Percentiles rank a stretch among this genome's conserved stretches.
Evolutionary conservation across 2,888 invertebrate species (phyloP).

Genomic region (Ametastegia equiseti): DNA sequence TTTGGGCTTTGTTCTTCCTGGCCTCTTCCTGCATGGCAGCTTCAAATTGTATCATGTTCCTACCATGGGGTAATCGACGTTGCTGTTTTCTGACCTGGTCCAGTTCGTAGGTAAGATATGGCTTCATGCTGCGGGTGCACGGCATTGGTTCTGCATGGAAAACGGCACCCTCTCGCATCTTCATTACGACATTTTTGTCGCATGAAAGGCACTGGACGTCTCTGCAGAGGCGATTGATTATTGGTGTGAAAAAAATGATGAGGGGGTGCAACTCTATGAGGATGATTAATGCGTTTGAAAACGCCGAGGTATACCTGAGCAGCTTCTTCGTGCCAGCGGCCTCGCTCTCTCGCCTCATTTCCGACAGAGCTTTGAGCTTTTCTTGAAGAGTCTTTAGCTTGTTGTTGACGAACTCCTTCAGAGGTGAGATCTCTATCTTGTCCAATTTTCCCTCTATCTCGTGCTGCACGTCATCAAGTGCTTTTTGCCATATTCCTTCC

Average conservation of each 20-base stretch:
- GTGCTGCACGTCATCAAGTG: conserved; percentile 82
- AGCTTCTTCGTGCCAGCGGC: conserved; percentile 86
- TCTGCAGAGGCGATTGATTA: conserved; percentile 71
- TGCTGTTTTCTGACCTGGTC: conserved; percentile 78
- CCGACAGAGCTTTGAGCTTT: conserved; percentile 80
- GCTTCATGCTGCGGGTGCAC: conserved; percentile 81
- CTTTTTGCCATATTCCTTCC: conserved; percentile 82
- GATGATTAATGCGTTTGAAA: conserved; percentile 37
- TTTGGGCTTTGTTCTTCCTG: conserved; percentile 60
- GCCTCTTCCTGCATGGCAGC: conserved; percentile 69
- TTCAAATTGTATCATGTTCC: conserved; percentile 76
- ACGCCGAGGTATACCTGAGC: conserved; percentile 76
- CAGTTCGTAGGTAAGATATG: conserved; percentile 85
- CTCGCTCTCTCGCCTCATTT: conserved; percentile 81
- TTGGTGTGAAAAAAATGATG: neutral
- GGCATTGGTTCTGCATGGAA: conserved; percentile 79
- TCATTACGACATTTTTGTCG: conserved; percentile 86
- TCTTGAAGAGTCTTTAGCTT: conserved; percentile 81
- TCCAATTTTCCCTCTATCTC: conserved; percentile 83
- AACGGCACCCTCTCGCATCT: conserved; percentile 77
- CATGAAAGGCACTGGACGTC: conserved; percentile 88
- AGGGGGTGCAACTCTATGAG: neutral
- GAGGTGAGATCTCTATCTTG: conserved; percentile 81
- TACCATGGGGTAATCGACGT: conserved; percentile 73
- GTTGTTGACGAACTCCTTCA: conserved; percentile 82